A percentile compares a stretch with the other conserved stretches of the same genome.
These are phyloP conservation scores for Ptyas mucosa DNA, from an alignment of 2,113 vertebrate genomes.

Conservation along the genomic window DNA sequence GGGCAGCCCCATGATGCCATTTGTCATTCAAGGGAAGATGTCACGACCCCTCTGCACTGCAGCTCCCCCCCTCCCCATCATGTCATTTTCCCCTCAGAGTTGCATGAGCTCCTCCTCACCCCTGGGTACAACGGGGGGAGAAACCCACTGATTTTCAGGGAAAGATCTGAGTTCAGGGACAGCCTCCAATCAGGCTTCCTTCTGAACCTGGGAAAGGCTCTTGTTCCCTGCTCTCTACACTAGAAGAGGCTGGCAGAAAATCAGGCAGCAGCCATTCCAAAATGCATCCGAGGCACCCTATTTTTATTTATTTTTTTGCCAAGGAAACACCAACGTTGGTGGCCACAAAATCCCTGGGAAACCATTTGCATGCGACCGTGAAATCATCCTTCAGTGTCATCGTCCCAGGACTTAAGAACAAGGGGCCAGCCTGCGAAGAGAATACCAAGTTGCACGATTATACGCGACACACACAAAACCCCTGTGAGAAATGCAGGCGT, in stretches of 20 bases:
- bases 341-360: background rate
- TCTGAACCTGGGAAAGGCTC: background rate
- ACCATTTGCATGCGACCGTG: background rate
- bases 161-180: background rate
- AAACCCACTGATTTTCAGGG: background rate
- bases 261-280: background rate
- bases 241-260: background rate
- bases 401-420: fast-evolving
- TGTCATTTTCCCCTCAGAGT: background rate
- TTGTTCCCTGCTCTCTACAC: background rate
- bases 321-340: background rate
- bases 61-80: background rate
- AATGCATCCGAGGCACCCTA: background rate
- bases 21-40: background rate
- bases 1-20: no score
- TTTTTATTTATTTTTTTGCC: no score
- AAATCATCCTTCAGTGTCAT: fast-evolving
- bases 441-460: fast-evolving
- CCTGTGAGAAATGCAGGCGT: background rate
- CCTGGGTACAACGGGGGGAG: background rate
- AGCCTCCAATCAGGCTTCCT: background rate
- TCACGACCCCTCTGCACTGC: background rate
- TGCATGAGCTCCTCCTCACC: background rate
- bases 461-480: fast-evolving
- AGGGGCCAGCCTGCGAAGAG: fast-evolving